Conservation (phyloP, 2,888 invertebrate species). For the Agonopterix alstromeriana region DNA sequence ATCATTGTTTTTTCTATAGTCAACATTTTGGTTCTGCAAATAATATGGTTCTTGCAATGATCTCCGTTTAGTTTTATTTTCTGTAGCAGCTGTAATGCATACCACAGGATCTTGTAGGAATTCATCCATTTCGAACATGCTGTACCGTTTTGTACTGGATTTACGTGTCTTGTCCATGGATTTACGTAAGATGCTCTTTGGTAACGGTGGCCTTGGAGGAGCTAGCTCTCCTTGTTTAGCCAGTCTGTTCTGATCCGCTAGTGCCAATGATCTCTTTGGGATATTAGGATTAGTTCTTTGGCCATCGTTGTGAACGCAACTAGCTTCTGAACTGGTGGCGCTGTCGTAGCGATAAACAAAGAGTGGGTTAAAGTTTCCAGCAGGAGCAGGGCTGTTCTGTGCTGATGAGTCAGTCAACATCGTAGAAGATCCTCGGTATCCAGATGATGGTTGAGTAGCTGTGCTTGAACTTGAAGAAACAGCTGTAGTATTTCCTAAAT, state of each 20-base stretch:
- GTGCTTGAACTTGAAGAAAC: slow-evolving; percentile 83
- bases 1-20: slow-evolving; percentile 72
- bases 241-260: slow-evolving; percentile 71
- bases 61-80: slow-evolving; percentile 79
- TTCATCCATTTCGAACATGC: slow-evolving; percentile 87
- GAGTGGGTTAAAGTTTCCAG: slow-evolving; percentile 80
- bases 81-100: slow-evolving; percentile 62
- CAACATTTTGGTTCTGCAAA: slow-evolving; percentile 69
- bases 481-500: slow-evolving; percentile 72
- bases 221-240: slow-evolving; percentile 69
- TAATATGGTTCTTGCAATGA: slow-evolving; percentile 87
- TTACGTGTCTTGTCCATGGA: slow-evolving; percentile 74
- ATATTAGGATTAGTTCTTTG: slow-evolving; percentile 71
- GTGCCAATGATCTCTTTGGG: slow-evolving; percentile 82
- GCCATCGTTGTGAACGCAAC: slow-evolving; percentile 77
- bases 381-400: slow-evolving; percentile 80
- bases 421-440: slow-evolving; percentile 91
- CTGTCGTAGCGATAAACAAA: slow-evolving; percentile 91
- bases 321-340: slow-evolving; percentile 84
- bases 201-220: slow-evolving; percentile 84
- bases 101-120: slow-evolving; percentile 67
- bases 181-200: slow-evolving; percentile 83
- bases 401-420: slow-evolving; percentile 85
- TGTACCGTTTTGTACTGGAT: slow-evolving; percentile 80
- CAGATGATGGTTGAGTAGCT: slow-evolving; percentile 89